Percentiles rank a stretch among this genome's conserved stretches.
Evolutionary conservation across 2,113 vertebrate species (phyloP).

Genomic region (Mola mola): DNA sequence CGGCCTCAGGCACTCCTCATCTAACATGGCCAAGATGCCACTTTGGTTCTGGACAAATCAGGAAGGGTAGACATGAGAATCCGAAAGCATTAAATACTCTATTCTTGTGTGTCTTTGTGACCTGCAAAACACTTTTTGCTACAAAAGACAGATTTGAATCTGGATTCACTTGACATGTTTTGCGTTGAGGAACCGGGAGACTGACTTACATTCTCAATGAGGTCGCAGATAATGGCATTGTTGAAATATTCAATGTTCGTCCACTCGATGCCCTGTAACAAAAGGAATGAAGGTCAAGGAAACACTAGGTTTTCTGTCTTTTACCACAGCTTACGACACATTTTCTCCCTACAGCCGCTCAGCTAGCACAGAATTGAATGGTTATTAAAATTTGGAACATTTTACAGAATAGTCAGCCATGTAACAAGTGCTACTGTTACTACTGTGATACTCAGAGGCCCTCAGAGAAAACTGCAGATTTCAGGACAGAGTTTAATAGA

Average conservation of each 20-base stretch:
- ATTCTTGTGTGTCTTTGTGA: neutral
- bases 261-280: conserved; percentile 94
- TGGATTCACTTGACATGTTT: neutral
- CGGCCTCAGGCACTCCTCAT: conserved; percentile 95
- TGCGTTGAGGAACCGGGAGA: conserved; percentile 3
- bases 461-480: no score
- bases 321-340: neutral
- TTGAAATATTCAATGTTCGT: conserved; percentile 99
- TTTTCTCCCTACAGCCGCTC: neutral
- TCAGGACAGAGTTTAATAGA: no score
- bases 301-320: conserved; percentile 3
- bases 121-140: neutral
- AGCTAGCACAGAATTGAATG: neutral
- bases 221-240: conserved; percentile 97
- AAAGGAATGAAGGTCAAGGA: conserved; percentile 56
- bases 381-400: neutral
- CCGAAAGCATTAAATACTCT: neutral
- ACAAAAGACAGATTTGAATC: neutral
- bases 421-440: neutral
- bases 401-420: neutral
- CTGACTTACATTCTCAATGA: conserved; percentile 98
- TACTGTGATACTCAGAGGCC: no score
- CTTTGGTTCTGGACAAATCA: conserved; percentile 81
- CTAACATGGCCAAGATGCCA: conserved; percentile 97
- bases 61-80: neutral